phyloP scores from a whole-genome alignment of 2,797 vertebrate species.

The Rhyacichthys aspro region DNA sequence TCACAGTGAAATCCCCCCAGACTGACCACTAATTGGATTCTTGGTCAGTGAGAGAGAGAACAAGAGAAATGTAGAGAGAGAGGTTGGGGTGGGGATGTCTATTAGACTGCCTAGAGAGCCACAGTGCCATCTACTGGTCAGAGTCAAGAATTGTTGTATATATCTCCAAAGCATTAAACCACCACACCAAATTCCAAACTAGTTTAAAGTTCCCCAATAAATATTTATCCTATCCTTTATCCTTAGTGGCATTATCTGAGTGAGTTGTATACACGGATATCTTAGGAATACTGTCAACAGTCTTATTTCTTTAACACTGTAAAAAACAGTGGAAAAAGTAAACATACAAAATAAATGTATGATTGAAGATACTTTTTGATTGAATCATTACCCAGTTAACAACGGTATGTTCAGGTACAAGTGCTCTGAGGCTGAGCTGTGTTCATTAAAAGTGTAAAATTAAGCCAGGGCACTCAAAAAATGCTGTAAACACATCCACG shows the following conservation, averaged over 20 bases:
- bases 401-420: not conserved
- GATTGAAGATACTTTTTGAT: too few relatives aligned
- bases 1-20: slow-evolving; percentile 76
- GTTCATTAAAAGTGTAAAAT: slow-evolving; percentile 3
- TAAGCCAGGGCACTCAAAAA: not conserved
- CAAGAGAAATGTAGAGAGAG: slow-evolving; percentile 9
- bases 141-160: not conserved
- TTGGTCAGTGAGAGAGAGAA: slow-evolving; percentile 68
- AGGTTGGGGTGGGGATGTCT: slow-evolving; percentile 22
- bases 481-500: slow-evolving; percentile 11
- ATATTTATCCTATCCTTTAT: too few relatives aligned
- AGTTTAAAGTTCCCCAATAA: not conserved
- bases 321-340: too few relatives aligned
- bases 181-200: not conserved
- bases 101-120: slow-evolving; percentile 48
- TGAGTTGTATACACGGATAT: too few relatives aligned
- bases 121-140: slow-evolving; percentile 71
- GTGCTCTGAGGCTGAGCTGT: not conserved
- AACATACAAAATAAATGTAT: too few relatives aligned
- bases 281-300: too few relatives aligned
- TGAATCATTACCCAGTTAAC: too few relatives aligned
- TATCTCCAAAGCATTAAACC: not conserved
- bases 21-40: slow-evolving; percentile 79
- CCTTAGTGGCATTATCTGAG: too few relatives aligned
- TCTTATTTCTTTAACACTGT: too few relatives aligned